A percentile compares a stretch with the other conserved stretches of the same genome.
Evolutionary conservation across 2,113 vertebrate species (phyloP).

Genomic region (Lasiurus borealis): DNA sequence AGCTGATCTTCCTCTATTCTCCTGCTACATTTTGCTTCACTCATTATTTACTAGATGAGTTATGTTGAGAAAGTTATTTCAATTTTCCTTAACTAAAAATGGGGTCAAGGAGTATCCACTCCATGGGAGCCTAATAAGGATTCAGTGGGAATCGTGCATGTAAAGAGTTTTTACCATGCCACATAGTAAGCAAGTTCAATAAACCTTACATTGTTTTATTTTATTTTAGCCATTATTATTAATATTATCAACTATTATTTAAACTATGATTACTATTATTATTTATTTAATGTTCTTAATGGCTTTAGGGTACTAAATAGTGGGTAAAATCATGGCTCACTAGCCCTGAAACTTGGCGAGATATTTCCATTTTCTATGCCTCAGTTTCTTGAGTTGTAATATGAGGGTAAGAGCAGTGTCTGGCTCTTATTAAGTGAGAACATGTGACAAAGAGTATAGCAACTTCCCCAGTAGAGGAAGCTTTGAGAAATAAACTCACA

Average conservation of each 20-base stretch:
- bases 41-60: neutral
- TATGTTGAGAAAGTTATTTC: neutral
- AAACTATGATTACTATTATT: neutral
- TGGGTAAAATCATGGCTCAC: neutral
- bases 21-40: neutral
- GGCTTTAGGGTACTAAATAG: neutral
- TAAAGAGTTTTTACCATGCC: neutral
- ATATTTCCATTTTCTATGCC: neutral
- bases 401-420: neutral
- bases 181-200: neutral
- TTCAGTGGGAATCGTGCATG: neutral
- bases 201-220: neutral
- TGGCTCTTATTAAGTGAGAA: neutral
- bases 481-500: neutral
- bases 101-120: neutral
- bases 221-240: neutral
- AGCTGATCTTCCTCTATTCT: neutral
- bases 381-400: constrained; percentile 12
- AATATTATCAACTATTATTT: neutral
- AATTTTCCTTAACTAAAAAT: neutral
- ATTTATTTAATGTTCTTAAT: neutral
- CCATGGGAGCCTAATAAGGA: neutral
- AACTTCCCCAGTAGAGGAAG: neutral
- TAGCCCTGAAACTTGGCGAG: neutral
- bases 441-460: neutral